phyloP scores from a whole-genome alignment of 2,888 invertebrate species.

The Macrosiphum euphorbiae region DNA sequence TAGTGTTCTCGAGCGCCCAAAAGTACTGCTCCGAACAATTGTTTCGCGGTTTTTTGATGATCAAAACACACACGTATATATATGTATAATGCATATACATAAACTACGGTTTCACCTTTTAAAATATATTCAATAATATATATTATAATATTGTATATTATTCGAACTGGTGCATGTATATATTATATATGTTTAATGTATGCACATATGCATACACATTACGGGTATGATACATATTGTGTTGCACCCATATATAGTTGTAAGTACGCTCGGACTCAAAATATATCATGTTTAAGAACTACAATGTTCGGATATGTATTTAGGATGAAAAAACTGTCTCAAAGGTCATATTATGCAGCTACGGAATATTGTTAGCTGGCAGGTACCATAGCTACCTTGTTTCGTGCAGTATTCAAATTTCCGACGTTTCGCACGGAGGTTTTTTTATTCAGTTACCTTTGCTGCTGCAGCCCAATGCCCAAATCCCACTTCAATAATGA shows the following conservation, averaged over 20 bases:
- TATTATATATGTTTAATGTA: not conserved
- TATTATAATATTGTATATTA: not conserved
- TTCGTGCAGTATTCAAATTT: conserved; percentile 29
- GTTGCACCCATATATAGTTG: not conserved
- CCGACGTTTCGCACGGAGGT: not conserved
- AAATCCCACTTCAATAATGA: conserved; percentile 14
- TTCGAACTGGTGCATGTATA: not conserved
- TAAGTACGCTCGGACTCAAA: not conserved
- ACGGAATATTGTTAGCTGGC: not conserved
- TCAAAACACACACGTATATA: not conserved
- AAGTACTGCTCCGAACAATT: not conserved
- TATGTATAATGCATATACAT: no score
- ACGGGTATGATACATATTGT: not conserved
- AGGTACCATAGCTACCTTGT: not conserved
- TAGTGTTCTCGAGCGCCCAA: not conserved
- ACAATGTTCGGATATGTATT: not conserved
- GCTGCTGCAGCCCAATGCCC: not conserved
- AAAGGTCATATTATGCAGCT: not conserved
- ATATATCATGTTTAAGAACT: not conserved
- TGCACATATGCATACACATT: not conserved
- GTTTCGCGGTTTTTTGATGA: conserved; percentile 20
- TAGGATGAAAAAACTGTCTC: not conserved
- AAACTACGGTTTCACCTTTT: not conserved
- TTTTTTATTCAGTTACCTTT: not conserved
- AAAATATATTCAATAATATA: not conserved